These are phyloP conservation scores for Actinia tenebrosa DNA, from an alignment of 64 coral and sea anemone species.

Conservation along the genomic window DNA sequence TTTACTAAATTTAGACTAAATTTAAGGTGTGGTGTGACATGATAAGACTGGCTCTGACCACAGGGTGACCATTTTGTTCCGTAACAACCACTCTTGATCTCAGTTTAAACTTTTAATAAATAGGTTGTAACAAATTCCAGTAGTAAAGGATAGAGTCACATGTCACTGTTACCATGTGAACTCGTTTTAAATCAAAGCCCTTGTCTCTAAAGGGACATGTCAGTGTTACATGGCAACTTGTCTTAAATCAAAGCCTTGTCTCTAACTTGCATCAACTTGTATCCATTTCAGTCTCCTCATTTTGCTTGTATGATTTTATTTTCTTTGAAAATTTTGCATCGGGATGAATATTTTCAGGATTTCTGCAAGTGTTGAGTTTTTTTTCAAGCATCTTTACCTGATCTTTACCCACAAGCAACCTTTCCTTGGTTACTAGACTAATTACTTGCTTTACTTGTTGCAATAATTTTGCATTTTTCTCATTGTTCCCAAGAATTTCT, in stretches of 20 bases:
- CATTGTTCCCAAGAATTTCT: conserved; percentile 44
- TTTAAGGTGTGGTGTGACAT: too few relatives aligned
- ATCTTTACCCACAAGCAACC: conserved; percentile 32
- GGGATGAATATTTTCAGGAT: conserved; percentile 83
- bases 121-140: neutral
- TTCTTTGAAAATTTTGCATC: conserved; percentile 75
- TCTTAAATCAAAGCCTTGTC: neutral
- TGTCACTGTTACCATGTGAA: neutral
- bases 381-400: conserved; percentile 67
- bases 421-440: conserved; percentile 35
- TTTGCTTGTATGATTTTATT: conserved; percentile 36
- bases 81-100: neutral
- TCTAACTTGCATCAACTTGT: neutral
- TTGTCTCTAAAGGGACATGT: neutral
- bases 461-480: conserved; percentile 22
- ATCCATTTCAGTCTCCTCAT: neutral
- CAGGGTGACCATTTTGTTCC: neutral
- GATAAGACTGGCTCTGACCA: neutral
- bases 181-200: neutral
- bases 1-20: too few relatives aligned
- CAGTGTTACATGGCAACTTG: neutral
- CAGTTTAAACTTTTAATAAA: neutral
- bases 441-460: conserved; percentile 39
- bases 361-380: conserved; percentile 72
- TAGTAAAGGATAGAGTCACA: neutral